Base-by-base conservation (phyloP, 2,113 vertebrate species). In the Dinomys branickii region DNA sequence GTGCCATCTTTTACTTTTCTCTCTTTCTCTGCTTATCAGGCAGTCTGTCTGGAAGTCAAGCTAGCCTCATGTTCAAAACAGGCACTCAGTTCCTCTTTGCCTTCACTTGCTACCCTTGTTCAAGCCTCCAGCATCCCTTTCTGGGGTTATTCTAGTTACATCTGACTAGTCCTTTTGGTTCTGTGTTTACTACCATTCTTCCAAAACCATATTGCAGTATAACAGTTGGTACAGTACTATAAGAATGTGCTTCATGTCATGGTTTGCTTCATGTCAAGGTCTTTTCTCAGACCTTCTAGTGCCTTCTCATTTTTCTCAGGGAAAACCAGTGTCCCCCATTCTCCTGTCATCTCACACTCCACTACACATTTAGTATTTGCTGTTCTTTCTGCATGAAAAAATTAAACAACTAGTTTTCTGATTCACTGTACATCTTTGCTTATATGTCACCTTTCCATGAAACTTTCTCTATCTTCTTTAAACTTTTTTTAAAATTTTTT, bases 281-380 rank as follows among this genome's bases (percentile, higher is more conserved):
- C 61, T 90, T 94, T 89, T 16, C 65, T 65, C 30, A 95, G 44
- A 83, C n/a, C 59, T 96, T 93, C 73, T 10, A 85, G 3, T 41
- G 14, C 26, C 50, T 85, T 19, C 16, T 67, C 3, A 35, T 71
- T 95, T 96, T 88, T 50, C 54, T 94, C 56, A 85, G 47, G 65
- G 35, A 90, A 94, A 96, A 73, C 50, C 69, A 56, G 3, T 52
- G 8, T 28, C 7, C 38, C n/a, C 26, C 7, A 16, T 19, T 22
- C 22, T 88, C 5, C 26, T 13, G 20, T 26, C 19, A 8, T 9
- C 30, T 26, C 4, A 4, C 13, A 81, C 38, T 47, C 81, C 84
- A 47, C 7, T 35, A 87, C 28, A 50, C 30, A 83, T 5, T 22
- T 89, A 59, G 26, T 61, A 78, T 88, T 82, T 95, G 28, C 7